A percentile compares a stretch with the other conserved stretches of the same genome.
These are phyloP conservation scores for Chelonus formosanus DNA, from an alignment of 2,888 invertebrate species.

Conservation along the genomic window DNA sequence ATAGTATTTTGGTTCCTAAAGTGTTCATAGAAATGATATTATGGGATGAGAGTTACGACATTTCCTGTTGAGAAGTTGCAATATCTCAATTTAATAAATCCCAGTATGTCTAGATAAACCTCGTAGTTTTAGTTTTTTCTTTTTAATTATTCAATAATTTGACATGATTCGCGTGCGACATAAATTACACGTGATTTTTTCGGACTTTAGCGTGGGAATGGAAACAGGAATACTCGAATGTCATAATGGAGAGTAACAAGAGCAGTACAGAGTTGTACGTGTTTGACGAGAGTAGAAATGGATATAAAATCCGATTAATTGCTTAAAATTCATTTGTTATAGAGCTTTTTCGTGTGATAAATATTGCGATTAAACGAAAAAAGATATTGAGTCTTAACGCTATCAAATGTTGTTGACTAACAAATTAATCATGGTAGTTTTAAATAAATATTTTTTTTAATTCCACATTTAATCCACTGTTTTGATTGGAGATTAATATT, in stretches of 20 bases:
- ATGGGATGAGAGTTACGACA: too few species aligned
- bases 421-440: too few species aligned
- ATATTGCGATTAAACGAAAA: conserved; percentile 14
- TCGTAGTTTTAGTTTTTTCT: not conserved
- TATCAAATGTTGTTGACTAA: too few species aligned
- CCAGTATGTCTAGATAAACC: not conserved
- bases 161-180: too few species aligned
- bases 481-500: too few species aligned
- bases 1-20: too few species aligned
- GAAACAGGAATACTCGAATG: not conserved
- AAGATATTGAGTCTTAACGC: not conserved
- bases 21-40: too few species aligned
- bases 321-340: conserved; percentile 15
- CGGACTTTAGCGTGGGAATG: not conserved
- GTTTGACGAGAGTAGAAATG: conserved; percentile 18
- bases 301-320: conserved; percentile 23
- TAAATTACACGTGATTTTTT: not conserved
- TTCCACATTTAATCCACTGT: too few species aligned
- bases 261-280: conserved; percentile 3
- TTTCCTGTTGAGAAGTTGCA: too few species aligned
- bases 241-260: not conserved
- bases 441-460: not conserved
- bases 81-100: too few species aligned
- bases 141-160: not conserved
- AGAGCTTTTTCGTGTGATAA: conserved; percentile 2